A percentile compares a stretch with the other conserved stretches of the same genome.
Evolutionary conservation across 37 sponge, comb jelly and placozoan genomes (phyloP).

Genomic region (Agelas oroides): DNA sequence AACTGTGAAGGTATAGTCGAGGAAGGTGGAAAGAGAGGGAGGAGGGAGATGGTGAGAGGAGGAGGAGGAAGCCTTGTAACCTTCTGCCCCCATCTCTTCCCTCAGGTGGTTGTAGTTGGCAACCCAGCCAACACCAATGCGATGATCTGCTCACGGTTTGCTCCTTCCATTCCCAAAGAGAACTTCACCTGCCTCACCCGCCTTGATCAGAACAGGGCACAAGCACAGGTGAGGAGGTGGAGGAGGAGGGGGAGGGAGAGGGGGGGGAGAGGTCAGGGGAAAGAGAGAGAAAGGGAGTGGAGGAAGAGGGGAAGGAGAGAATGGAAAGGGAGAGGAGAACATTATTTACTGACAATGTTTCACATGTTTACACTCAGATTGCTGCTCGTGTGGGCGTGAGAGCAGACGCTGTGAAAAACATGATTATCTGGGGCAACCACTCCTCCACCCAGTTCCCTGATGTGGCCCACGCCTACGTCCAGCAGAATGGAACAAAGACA

Average conservation of each 20-base stretch:
- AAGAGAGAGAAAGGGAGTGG: too few species aligned
- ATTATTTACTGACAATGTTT: too few species aligned
- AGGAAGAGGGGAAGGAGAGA: too few species aligned
- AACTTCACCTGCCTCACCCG: constrained; percentile 98
- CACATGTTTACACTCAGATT: too few species aligned
- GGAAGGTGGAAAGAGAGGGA: background rate
- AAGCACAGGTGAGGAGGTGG: constrained; percentile 87
- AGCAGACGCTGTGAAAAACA: constrained; percentile 77
- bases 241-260: too few species aligned
- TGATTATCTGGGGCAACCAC: constrained; percentile 99
- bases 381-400: constrained; percentile 74
- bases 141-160: constrained; percentile 74
- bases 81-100: background rate
- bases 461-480: constrained; percentile 81
- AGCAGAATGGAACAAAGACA: constrained; percentile 23
- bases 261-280: too few species aligned
- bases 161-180: constrained; percentile 85
- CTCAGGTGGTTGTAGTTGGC: constrained; percentile 94
- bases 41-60: too few species aligned
- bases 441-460: constrained; percentile 99
- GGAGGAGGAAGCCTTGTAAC: too few species aligned
- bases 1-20: constrained; percentile 93
- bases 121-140: constrained; percentile 99
- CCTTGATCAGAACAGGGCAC: constrained; percentile 95
- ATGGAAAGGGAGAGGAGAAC: too few species aligned